phyloP scores from a whole-genome alignment of 2,797 vertebrate genomes.

The Fratercula arctica region DNA sequence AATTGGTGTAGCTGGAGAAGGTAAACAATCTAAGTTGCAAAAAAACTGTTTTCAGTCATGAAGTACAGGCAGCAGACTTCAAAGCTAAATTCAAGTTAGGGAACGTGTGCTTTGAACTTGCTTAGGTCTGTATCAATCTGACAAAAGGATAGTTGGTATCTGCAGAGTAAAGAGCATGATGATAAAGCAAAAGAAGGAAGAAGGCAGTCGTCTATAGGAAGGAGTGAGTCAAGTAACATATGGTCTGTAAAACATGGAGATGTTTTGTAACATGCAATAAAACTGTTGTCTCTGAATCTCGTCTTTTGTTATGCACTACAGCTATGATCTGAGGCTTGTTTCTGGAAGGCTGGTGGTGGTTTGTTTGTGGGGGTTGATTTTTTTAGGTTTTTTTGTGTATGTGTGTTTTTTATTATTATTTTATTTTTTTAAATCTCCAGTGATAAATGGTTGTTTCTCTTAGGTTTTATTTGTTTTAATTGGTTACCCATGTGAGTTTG shows the following conservation, averaged over 20 bases:
- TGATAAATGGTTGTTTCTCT: background rate
- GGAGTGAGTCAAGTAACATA: constrained; percentile 2
- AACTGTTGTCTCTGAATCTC: background rate
- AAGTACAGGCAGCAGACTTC: background rate
- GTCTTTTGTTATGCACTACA: background rate
- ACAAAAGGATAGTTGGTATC: background rate
- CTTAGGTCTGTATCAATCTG: background rate
- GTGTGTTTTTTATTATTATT: background rate
- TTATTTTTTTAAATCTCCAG: background rate
- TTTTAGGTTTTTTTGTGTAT: background rate
- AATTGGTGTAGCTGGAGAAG: constrained; percentile 13
- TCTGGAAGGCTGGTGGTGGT: background rate
- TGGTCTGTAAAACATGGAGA: background rate
- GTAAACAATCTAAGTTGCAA: background rate
- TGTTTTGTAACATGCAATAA: background rate
- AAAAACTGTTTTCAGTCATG: background rate
- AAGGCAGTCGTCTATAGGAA: background rate
- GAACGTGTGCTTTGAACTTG: background rate
- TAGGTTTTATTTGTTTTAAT: background rate
- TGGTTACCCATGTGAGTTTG: background rate
- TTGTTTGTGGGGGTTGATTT: background rate
- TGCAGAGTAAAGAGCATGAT: background rate
- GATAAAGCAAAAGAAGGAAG: background rate
- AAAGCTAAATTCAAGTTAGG: background rate
- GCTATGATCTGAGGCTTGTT: background rate